These are phyloP conservation scores for Clupea harengus DNA, from an alignment of 2,113 vertebrate genomes.

Conservation along the genomic window DNA sequence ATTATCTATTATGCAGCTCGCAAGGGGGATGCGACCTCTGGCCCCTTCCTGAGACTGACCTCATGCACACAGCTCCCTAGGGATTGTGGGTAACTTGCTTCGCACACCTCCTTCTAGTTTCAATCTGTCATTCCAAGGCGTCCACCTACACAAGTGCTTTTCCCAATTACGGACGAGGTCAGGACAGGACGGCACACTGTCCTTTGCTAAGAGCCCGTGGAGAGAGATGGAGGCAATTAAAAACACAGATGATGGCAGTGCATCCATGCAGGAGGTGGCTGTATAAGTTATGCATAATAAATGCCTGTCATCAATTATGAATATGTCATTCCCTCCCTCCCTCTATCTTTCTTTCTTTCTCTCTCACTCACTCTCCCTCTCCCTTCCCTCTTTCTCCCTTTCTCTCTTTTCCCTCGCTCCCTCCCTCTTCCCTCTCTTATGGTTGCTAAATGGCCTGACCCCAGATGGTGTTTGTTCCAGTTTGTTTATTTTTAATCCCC, in stretches of 20 bases:
- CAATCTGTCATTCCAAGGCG: conserved; percentile 60
- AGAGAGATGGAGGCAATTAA: conserved; percentile 33
- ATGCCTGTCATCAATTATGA: conserved; percentile 23
- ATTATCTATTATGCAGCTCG: conserved; percentile 34
- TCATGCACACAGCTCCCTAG: conserved; percentile 45
- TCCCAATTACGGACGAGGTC: conserved; percentile 51
- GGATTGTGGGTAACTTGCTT: conserved; percentile 27
- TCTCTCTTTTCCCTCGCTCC: background rate
- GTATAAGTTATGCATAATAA: conserved; percentile 36
- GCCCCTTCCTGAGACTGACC: conserved; percentile 50
- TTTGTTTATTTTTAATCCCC: conserved; percentile 7
- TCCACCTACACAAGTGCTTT: conserved; percentile 45
- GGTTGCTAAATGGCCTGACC: conserved; percentile 3
- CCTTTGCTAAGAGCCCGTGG: conserved; percentile 9
- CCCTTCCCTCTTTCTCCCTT: background rate
- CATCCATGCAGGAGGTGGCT: conserved; percentile 22
- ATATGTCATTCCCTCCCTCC: background rate
- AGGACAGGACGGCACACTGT: conserved; percentile 14
- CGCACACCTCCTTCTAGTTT: conserved; percentile 39
- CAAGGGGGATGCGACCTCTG: background rate
- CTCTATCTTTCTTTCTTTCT: background rate
- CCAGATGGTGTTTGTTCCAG: conserved; percentile 17
- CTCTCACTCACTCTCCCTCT: background rate
- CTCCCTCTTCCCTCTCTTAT: background rate
- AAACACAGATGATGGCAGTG: conserved; percentile 21